Base-by-base conservation (phyloP, 2,888 invertebrate species). In the Thyatira batis region DNA sequence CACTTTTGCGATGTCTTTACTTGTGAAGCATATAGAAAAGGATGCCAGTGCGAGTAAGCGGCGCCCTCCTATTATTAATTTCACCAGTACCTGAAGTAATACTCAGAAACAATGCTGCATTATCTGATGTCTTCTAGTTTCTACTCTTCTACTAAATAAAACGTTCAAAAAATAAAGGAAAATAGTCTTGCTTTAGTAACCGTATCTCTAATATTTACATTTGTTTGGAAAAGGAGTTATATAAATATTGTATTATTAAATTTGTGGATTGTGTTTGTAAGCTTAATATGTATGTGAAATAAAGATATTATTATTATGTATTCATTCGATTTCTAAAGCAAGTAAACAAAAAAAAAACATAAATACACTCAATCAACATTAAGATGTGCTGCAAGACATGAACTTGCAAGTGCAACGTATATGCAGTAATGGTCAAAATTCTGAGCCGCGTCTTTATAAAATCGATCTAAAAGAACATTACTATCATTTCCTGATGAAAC, bases 41-140 rank as follows among this genome's bases (percentile, higher is more conserved):
- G 39, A 39, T 17, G 39, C 13, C 33, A 67, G 71, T 63, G 71
- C 55, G 62, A 75, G 75, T 73, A 68, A 57, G 51, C 67, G 66
- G 58, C 50, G 55, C 62, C 71, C 78, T 78, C 71, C 65, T 67
- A 73, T 73, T 72, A 63, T 61, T 53, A 63, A 78, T 69, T 73
- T 76, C 92, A 96, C 98, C 98, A 98, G 98, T 98, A 98, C 98
- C 98, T 98, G 98, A 98, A 97, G 97, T 97, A 98, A 98, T 98
- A 98, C 98, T 98, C 98, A 97, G 93, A 94, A 93, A 93, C 95
- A 93, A 93, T 92, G 93, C 86, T 91, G 93, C 93, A 72, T 53
- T 60, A 6, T 21, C 52, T 53, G 61, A 53, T 50, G 54, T 86
- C 86, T 85, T 85, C 84, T 78, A 84, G 54, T 57, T 65, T 71